These are phyloP conservation scores for Ibycter americanus DNA, from an alignment of 2,797 vertebrate species.

Conservation along the genomic window DNA sequence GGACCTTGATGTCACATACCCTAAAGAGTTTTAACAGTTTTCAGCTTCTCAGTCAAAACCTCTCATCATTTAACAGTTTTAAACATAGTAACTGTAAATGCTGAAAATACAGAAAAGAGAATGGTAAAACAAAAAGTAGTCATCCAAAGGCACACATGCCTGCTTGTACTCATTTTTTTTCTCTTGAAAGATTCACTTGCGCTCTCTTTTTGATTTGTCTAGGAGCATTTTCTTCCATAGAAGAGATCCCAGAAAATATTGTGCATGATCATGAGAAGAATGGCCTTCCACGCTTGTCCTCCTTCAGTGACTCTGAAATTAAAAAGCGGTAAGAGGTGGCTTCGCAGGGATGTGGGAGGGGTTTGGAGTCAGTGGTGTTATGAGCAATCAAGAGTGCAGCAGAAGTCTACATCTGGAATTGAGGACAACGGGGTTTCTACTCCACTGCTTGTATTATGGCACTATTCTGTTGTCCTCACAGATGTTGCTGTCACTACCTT, in stretches of 20 bases:
- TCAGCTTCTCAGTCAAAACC: neutral
- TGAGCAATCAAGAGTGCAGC: neutral
- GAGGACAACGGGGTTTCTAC: neutral
- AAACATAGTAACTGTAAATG: neutral
- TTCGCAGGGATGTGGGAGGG: neutral
- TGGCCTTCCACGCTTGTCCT: slow-evolving; percentile 92
- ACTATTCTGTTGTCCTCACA: neutral
- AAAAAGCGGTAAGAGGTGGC: slow-evolving; percentile 81
- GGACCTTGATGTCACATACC: neutral
- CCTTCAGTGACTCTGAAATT: slow-evolving; percentile 86
- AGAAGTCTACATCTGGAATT: neutral
- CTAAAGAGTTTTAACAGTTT: neutral
- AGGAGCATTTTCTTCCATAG: slow-evolving; percentile 91
- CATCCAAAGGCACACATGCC: neutral
- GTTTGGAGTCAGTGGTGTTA: neutral
- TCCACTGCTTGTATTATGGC: neutral
- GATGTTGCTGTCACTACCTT: neutral
- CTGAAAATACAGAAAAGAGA: neutral
- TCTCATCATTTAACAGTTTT: neutral
- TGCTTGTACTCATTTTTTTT: neutral
- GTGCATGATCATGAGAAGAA: slow-evolving; percentile 97
- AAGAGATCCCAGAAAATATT: slow-evolving; percentile 94
- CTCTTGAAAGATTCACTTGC: neutral
- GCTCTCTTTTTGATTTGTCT: neutral
- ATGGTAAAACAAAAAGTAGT: neutral